Evolutionary conservation across 2,888 invertebrate species (phyloP), one percentile per base, ranked within the genome.

Genomic region (Gastrophysa polygoni): DNA sequence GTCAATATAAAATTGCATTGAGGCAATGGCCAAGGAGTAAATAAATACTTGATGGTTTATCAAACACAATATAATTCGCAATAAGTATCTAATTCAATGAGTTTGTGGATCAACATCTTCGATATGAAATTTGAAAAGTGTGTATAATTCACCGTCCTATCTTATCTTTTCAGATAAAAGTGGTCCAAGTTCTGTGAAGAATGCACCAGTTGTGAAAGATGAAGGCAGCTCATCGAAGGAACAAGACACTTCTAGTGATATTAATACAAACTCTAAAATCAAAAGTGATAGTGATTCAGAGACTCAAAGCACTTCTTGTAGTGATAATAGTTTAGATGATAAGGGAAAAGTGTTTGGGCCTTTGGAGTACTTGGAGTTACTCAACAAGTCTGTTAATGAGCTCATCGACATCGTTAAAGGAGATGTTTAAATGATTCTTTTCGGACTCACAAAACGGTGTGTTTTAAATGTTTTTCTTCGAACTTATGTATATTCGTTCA

Each of bases 321-420:
- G 75, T 55, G 77, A 79, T 43, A 73, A 73, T 63, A 61, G 65
- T 29, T 67, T 68, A 14, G 75, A 77, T 11, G 77, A 75, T 17
- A 73, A 75, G 50, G 68, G 67, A 20, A 71, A 69, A 59, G 58
- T 66, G 14, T 68, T 66, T 55, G 74, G 75, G 63, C 76, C 77
- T 51, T 65, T 79, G 61, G 76, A 76, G 56, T 74, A 80, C 69
- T 68, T 81, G 57, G 78, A 78, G 67, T 69, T 81, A 57, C 71
- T 82, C 61, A 78, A 77, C 61, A 75, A 77, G 63, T 78, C 80
- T 59, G 77, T 82, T 63, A 78, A 75, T 57, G 81, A 82, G 73
- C 75, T 82, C 65, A 73, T 80, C 59, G 75, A 74, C 69, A 76
- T 82, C 65, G 76, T 81, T 57, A 78, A 81, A 68, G 80, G 80